Evolutionary conservation across 2,888 invertebrate species (phyloP).

Genomic region (Boloria selene): DNA sequence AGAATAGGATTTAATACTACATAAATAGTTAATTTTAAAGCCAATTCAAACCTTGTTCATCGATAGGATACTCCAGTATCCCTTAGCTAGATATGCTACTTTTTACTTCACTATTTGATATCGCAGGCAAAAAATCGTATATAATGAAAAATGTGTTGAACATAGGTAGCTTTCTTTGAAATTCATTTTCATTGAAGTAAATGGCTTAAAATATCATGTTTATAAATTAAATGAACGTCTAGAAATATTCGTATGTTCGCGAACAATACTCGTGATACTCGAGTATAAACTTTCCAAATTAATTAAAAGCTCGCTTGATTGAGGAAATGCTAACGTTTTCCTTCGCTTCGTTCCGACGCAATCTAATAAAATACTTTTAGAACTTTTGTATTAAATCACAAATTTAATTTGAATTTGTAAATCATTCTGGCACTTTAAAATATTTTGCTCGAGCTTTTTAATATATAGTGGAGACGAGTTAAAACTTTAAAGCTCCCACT

Average conservation of each 20-base stretch:
- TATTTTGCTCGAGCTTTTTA: not conserved
- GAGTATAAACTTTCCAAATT: slow-evolving; percentile 34
- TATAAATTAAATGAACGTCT: not conserved
- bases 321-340: slow-evolving; percentile 34
- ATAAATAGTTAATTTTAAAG: no score
- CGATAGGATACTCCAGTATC: no score
- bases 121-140: no score
- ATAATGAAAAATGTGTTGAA: no score
- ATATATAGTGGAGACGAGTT: not conserved
- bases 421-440: slow-evolving; percentile 23
- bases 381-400: slow-evolving; percentile 39
- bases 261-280: slow-evolving; percentile 25
- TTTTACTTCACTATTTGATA: no score
- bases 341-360: slow-evolving; percentile 14
- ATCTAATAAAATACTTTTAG: slow-evolving; percentile 36
- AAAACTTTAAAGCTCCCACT: not conserved
- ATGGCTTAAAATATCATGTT: not conserved
- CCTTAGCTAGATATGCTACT: no score
- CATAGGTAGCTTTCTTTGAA: no score
- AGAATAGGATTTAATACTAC: no score
- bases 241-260: slow-evolving; percentile 25
- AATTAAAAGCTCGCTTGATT: slow-evolving; percentile 38
- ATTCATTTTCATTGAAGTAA: no score
- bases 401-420: slow-evolving; percentile 36
- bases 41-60: no score